Evolutionary conservation across 2,888 invertebrate species (phyloP).

Genomic region (Pandemis cinnamomeana): DNA sequence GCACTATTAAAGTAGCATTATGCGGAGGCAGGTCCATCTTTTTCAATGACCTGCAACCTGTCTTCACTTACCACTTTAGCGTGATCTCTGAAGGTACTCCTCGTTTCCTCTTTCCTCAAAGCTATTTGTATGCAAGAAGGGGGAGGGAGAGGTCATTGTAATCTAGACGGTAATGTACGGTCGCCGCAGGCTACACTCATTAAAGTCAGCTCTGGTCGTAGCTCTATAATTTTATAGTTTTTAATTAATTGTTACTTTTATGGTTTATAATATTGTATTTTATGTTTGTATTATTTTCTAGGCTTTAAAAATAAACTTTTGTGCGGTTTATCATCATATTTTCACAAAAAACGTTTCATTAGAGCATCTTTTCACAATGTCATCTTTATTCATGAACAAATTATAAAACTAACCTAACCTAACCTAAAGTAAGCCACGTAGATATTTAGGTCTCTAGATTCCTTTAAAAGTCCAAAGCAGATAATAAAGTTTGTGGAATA

Average conservation of each 20-base stretch:
- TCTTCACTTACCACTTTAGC: not conserved
- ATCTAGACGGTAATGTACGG: not conserved
- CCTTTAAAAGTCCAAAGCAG: too few relatives aligned
- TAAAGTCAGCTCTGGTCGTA: not conserved
- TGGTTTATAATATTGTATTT: not conserved
- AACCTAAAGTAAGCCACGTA: too few relatives aligned
- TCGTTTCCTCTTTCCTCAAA: not conserved
- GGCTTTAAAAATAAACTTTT: too few relatives aligned
- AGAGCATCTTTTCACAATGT: too few relatives aligned
- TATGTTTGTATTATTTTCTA: not conserved
- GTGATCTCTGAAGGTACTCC: not conserved
- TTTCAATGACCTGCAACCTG: conserved; percentile 1
- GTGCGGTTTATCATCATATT: too few relatives aligned
- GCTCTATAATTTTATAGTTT: not conserved
- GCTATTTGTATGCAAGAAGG: not conserved
- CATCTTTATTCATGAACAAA: too few relatives aligned
- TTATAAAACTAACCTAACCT: too few relatives aligned
- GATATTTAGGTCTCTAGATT: too few relatives aligned
- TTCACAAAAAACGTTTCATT: too few relatives aligned
- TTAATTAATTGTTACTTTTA: conserved; percentile 10
- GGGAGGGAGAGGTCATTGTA: not conserved
- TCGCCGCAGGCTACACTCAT: not conserved
- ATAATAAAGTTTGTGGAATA: too few relatives aligned
- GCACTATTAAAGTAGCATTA: not conserved
- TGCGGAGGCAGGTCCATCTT: not conserved